Percentiles rank a stretch among this genome's conserved stretches.
phyloP scores from a whole-genome alignment of 2,797 vertebrate genomes.

The Psittacula derbiana region DNA sequence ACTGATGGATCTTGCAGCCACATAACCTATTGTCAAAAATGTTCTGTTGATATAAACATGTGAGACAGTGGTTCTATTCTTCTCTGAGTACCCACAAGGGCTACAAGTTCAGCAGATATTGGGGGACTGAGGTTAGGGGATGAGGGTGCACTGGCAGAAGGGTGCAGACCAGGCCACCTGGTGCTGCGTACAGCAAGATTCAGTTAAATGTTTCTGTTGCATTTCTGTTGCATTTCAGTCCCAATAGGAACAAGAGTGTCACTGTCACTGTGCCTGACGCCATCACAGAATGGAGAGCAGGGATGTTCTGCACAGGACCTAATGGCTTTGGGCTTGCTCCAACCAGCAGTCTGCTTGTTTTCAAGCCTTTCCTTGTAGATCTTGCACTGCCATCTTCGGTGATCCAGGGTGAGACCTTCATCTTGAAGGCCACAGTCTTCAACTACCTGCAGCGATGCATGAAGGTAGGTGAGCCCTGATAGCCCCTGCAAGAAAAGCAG shows the following conservation, averaged over 20 bases:
- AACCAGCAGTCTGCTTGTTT: slow-evolving; percentile 69
- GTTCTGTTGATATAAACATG: not conserved
- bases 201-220: not conserved
- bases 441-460: slow-evolving; percentile 79
- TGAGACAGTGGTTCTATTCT: not conserved
- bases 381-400: slow-evolving; percentile 81
- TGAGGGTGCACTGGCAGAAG: not conserved
- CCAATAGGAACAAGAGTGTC: slow-evolving; percentile 6
- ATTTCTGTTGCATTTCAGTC: slow-evolving; percentile 1
- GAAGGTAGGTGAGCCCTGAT: slow-evolving; percentile 77
- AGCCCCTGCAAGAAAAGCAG: not conserved
- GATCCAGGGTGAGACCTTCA: slow-evolving; percentile 80
- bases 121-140: not conserved
- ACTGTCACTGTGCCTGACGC: slow-evolving; percentile 76
- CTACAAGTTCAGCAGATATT: not conserved
- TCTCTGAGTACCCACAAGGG: not conserved
- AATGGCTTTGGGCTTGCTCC: slow-evolving; percentile 79
- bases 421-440: slow-evolving; percentile 77
- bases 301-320: slow-evolving; percentile 80
- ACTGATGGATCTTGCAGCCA: not conserved
- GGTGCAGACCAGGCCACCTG: not conserved
- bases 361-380: slow-evolving; percentile 84
- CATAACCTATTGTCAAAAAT: not conserved
- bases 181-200: rapidly evolving
- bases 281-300: slow-evolving; percentile 84